Conservation (phyloP, 2,113 vertebrate species). For the Trematocara variabile region DNA sequence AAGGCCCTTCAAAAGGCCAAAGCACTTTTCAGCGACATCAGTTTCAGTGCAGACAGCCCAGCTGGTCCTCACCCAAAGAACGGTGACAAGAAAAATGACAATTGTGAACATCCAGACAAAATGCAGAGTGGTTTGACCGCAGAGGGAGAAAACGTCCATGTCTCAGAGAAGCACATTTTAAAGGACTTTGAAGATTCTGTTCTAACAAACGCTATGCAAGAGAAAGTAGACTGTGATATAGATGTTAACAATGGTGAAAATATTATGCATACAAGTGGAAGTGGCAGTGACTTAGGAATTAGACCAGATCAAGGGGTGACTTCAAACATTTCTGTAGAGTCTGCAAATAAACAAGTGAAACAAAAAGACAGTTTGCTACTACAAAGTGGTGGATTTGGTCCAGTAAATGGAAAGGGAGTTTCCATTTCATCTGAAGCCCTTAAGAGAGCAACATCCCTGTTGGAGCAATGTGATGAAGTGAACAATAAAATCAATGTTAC, state of each 20-base stretch:
- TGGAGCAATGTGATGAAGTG: constrained; percentile 60
- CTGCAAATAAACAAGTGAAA: not conserved
- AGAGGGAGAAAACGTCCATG: constrained; percentile 1
- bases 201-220: constrained; percentile 12
- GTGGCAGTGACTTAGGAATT: not conserved
- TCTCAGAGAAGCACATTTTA: constrained; percentile 1
- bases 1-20: constrained; percentile 54
- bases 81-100: not conserved
- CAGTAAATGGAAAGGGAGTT: constrained; percentile 76
- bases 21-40: constrained; percentile 70
- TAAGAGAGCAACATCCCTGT: constrained; percentile 69
- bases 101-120: not conserved
- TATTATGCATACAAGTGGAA: not conserved
- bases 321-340: not conserved
- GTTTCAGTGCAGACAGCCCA: not conserved
- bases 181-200: constrained; percentile 19
- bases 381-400: constrained; percentile 74
- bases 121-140: constrained; percentile 71
- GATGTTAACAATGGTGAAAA: not conserved
- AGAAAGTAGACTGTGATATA: constrained; percentile 1
- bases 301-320: not conserved
- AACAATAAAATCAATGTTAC: not conserved
- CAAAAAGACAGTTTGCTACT: not conserved
- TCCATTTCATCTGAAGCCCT: constrained; percentile 71
- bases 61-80: not conserved